These are phyloP conservation scores for Nasua narica DNA, from an alignment of 2,797 vertebrate genomes.

Conservation along the genomic window DNA sequence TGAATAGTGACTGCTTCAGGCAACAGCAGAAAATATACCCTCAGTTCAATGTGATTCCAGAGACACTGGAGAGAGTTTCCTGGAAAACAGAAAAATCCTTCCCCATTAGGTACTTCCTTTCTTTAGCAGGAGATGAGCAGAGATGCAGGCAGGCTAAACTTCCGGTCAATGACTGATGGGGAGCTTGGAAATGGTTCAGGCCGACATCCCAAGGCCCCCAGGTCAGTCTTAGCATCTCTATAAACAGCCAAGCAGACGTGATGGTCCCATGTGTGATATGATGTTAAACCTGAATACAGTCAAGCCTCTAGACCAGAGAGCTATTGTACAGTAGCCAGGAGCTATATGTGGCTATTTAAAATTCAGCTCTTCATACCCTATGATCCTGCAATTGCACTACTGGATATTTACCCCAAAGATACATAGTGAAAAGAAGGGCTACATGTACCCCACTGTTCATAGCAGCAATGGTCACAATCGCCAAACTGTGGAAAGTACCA, in stretches of 20 bases:
- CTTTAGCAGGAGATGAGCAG: neutral
- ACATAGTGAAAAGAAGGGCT: too few relatives aligned
- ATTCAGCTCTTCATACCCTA: neutral
- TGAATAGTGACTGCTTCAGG: neutral
- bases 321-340: neutral
- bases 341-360: neutral
- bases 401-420: too few relatives aligned
- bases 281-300: neutral
- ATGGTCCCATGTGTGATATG: accelerated
- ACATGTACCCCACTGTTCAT: too few relatives aligned
- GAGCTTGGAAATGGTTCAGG: neutral
- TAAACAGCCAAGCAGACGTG: neutral
- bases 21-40: neutral
- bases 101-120: neutral
- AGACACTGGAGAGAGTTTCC: neutral
- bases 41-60: neutral
- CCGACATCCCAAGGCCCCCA: neutral
- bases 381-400: too few relatives aligned
- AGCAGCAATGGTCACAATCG: too few relatives aligned
- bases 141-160: neutral
- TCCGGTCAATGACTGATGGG: neutral
- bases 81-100: neutral
- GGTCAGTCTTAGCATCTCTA: neutral
- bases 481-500: too few relatives aligned
- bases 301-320: neutral